Evolutionary conservation across 2,797 vertebrate species (phyloP), one percentile per base, ranked within the genome.

Genomic region (Crossoptilon crossoptilon): DNA sequence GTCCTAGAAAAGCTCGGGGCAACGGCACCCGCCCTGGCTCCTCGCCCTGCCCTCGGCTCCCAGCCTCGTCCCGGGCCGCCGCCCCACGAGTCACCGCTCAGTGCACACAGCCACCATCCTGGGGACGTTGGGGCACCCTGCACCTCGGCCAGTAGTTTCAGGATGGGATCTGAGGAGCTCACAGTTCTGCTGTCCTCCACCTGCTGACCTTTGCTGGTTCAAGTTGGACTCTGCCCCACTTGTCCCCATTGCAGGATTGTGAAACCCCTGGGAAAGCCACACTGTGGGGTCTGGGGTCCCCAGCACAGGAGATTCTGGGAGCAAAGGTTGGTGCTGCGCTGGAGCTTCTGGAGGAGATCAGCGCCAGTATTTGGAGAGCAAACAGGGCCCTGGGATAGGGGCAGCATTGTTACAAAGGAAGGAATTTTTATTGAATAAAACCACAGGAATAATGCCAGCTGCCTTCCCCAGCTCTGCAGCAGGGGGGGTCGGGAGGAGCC

Each of bases 11-110:
- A 51, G 83, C 83, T 60, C 3, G 2, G 19, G 19, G 73, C 3
- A 2, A 69, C 53, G 26, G 69, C 73, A 71, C 41, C 70, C 17
- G 14, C 70, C 88, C 74, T 24, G 51, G 5, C 7, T 31, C 80
- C 68, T 58, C 6, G 0, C 66, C 72, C 79, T 78, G 77, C 91
- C 86, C 86, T 90, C 53, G 60, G 1, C 14, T 83, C 73, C 86
- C 93, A 76, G 84, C 84, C 78, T 70, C 14, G 4, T 78, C 95
- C 78, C 1, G 3, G 72, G 95, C 78, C 78, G 68, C 82, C 85
- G n/a, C 93, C 92, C 87, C 91, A 16, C 16, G 4, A n/a, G 60
- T 64, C 76, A 60, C 85, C 0, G 49, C 82, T 85, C 89, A 21
- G 1, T 58, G n/a, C 3, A 49, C 58, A 46, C 6, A 0, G 74